phyloP scores from a whole-genome alignment of 2,797 vertebrate species.

The Thalassophryne amazonica region DNA sequence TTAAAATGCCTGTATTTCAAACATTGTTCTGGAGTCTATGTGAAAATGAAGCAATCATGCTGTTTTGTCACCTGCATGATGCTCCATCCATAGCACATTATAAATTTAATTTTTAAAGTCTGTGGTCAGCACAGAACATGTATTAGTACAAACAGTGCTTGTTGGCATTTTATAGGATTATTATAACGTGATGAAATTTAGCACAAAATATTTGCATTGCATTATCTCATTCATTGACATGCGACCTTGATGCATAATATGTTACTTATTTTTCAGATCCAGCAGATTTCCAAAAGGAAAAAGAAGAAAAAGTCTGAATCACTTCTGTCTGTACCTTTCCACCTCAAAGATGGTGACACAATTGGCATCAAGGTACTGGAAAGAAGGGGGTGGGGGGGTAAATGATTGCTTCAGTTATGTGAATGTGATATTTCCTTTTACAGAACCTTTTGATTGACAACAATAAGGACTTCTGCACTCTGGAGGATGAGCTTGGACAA shows the following conservation, averaged over 20 bases:
- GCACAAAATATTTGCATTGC: neutral
- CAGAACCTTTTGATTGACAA: slow-evolving; percentile 80
- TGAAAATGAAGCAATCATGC: too few relatives aligned
- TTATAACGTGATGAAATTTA: neutral
- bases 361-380: slow-evolving; percentile 87
- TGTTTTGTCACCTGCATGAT: too few relatives aligned
- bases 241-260: neutral
- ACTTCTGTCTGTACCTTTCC: slow-evolving; percentile 84
- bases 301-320: slow-evolving; percentile 89
- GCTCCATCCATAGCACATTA: too few relatives aligned
- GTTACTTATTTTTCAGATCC: slow-evolving; percentile 69
- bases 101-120: neutral
- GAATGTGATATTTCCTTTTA: neutral
- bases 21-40: too few relatives aligned
- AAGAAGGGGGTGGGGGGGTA: neutral
- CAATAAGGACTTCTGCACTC: slow-evolving; percentile 73
- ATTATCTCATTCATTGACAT: neutral
- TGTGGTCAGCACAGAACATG: too few relatives aligned
- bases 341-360: slow-evolving; percentile 89
- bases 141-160: too few relatives aligned
- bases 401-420: neutral
- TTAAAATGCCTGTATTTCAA: too few relatives aligned
- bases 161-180: neutral
- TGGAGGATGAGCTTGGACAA: slow-evolving; percentile 70
- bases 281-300: slow-evolving; percentile 87